Conservation (phyloP, 2,888 invertebrate genomes). For the Macaria liturata region DNA sequence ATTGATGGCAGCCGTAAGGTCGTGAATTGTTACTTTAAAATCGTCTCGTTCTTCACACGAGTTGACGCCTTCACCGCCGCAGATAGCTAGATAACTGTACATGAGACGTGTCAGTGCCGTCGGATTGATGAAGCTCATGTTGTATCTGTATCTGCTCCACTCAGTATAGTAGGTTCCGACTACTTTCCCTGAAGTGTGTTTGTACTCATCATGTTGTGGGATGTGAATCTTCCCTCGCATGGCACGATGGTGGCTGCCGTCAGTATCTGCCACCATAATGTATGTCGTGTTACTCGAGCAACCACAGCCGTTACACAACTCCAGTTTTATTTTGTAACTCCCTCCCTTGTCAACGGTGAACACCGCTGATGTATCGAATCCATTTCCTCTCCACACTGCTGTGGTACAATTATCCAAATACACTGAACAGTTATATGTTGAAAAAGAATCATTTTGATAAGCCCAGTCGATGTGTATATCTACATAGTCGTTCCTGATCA, state of each 20-base stretch:
- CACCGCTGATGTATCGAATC: conserved; percentile 48
- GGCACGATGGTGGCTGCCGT: conserved; percentile 63
- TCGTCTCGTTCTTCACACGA: conserved; percentile 77
- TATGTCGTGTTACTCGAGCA: conserved; percentile 70
- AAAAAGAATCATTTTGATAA: too few relatives aligned
- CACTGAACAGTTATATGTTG: too few relatives aligned
- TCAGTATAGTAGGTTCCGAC: conserved; percentile 76
- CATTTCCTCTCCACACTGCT: conserved; percentile 58
- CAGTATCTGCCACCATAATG: conserved; percentile 74
- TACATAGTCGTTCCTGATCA: conserved; percentile 64
- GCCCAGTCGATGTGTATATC: conserved; percentile 46
- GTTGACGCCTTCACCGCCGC: conserved; percentile 77
- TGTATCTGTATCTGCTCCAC: conserved; percentile 67
- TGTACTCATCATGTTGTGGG: too few relatives aligned
- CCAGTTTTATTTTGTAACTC: conserved; percentile 69
- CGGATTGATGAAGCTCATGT: too few relatives aligned
- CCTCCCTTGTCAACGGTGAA: conserved; percentile 76
- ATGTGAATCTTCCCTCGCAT: too few relatives aligned
- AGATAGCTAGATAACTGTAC: conserved; percentile 77
- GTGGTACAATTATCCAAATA: conserved; percentile 15
- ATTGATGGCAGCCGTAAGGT: conserved; percentile 76
- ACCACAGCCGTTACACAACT: conserved; percentile 72
- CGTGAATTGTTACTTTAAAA: conserved; percentile 77
- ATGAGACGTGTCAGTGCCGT: conserved; percentile 51
- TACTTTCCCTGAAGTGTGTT: conserved; percentile 68